Base-by-base conservation (phyloP, 2,888 invertebrate genomes). In the Carterocephalus palaemon region DNA sequence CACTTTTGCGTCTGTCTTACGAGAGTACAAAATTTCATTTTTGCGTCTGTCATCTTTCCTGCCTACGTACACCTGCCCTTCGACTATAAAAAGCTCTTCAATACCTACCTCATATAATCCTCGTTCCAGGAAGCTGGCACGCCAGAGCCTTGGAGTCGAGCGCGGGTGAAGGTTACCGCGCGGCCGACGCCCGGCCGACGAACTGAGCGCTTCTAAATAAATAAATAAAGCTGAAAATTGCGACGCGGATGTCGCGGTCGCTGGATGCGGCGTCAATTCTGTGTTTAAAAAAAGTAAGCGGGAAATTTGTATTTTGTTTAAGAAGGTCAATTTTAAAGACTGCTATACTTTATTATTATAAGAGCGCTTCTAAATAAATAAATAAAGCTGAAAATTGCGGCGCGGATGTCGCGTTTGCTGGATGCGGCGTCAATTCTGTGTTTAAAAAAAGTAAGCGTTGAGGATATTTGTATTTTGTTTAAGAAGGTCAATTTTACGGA, bases 101-200 rank as follows among this genome's bases (percentile, higher is more conserved):
- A 28, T 28, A 28, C 13, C n/a, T n/a, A n/a, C n/a, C n/a, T n/a
- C n/a, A n/a, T 28, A 28, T 28, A 28, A 28, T 28, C 28, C 15
- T 28, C 23, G 15, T 62, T 64, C 62, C 63, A 64, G 65, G 64
- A 66, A 68, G 59, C 48, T 49, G 56, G 52, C 59, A 49, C 10
- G 37, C 38, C 7, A 8, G 59, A 70, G 75, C 78, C 78, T 79
- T 77, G 73, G 56, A 36, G 38, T 48, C 5, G 20, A 39, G 61
- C 36, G 53, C 59, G 67, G 75, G 75, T 77, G 79, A 80, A 80
- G 82, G 80, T 76, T 65, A 69, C 26, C 6, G 45, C 49, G n/a
- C 56, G 70, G 59, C 56, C 75, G 67, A 56, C 68, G 77, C 28
- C 68, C 72, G 79, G 78, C 57, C 77, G 67, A 63, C 74, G 79